These are phyloP conservation scores for Zapornia atra DNA, from an alignment of 2,113 vertebrate species.

Conservation along the genomic window DNA sequence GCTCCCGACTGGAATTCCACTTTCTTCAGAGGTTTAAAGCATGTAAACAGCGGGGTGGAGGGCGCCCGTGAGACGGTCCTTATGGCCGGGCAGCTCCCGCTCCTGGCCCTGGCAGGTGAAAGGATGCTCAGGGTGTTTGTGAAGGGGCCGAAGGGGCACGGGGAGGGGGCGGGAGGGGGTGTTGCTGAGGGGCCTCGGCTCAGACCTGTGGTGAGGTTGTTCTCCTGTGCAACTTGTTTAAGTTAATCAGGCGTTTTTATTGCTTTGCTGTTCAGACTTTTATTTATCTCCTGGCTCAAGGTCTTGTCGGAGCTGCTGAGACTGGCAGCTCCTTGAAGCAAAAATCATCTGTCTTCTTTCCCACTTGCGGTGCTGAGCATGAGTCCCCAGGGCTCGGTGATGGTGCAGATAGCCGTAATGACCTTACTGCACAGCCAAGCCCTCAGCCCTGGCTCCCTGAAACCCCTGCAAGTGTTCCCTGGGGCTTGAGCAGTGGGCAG, in stretches of 20 bases:
- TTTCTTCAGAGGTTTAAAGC: background rate
- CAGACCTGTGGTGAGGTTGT: fast-evolving
- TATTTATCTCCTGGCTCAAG: background rate
- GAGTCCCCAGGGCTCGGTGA: background rate
- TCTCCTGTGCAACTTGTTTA: background rate
- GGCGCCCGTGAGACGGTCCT: background rate
- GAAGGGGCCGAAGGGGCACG: fast-evolving
- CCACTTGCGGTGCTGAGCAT: background rate
- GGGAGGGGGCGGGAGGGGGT: no score
- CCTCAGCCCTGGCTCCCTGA: background rate
- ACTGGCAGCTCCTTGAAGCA: background rate
- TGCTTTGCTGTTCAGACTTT: background rate
- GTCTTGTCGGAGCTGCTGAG: background rate
- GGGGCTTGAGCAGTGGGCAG: background rate
- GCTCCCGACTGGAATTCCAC: background rate
- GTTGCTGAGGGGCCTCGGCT: background rate
- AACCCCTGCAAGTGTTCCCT: background rate
- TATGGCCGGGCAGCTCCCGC: background rate
- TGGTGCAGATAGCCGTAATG: fast-evolving
- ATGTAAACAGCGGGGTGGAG: background rate
- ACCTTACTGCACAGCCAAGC: fast-evolving
- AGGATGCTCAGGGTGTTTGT: background rate
- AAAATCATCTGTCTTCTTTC: background rate
- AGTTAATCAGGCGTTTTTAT: background rate
- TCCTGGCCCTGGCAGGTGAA: background rate